phyloP scores from a whole-genome alignment of 2,797 vertebrate species.

The Pampus argenteus region DNA sequence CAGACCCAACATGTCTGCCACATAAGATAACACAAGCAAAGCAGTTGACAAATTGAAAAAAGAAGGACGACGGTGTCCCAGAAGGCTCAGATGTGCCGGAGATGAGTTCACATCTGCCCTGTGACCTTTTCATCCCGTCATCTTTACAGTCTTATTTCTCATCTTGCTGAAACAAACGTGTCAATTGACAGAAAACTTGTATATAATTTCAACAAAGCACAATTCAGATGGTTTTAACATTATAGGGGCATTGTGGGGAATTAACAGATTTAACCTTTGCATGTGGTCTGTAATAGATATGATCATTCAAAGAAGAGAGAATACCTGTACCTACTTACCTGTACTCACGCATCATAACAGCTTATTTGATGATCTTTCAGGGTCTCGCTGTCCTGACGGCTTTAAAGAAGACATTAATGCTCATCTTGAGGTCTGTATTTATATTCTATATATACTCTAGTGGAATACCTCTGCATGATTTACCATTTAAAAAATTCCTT shows the following conservation, averaged over 20 bases:
- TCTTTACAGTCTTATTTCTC: neutral
- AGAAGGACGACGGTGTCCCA: neutral
- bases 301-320: too few relatives aligned
- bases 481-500: too few relatives aligned
- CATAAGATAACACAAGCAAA: slow-evolving; percentile 26
- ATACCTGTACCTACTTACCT: neutral
- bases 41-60: slow-evolving; percentile 26
- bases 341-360: neutral
- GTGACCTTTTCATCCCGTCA: slow-evolving; percentile 1
- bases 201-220: neutral
- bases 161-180: neutral
- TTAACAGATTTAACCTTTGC: too few relatives aligned
- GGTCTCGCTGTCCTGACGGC: too few relatives aligned
- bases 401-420: too few relatives aligned
- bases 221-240: neutral
- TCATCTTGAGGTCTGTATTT: too few relatives aligned
- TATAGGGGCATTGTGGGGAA: too few relatives aligned
- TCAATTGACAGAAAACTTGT: neutral
- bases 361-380: neutral
- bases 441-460: too few relatives aligned
- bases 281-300: too few relatives aligned
- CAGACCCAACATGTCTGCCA: slow-evolving; percentile 55
- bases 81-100: neutral
- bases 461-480: too few relatives aligned
- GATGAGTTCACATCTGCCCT: neutral